Base-by-base conservation (phyloP, 2,888 invertebrate genomes). In the Trichopoda pennipes region DNA sequence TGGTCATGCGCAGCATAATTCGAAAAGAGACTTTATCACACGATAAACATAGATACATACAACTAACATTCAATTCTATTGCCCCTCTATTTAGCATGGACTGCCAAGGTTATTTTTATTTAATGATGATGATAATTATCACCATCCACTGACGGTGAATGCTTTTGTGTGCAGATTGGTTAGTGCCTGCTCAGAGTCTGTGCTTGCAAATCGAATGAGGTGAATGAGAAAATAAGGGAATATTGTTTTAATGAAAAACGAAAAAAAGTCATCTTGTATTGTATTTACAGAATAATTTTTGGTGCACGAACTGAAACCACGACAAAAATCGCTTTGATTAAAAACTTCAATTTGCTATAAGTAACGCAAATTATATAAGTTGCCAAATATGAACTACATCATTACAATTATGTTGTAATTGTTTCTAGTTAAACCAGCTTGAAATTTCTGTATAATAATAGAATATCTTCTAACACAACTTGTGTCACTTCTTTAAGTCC, bases 101-200 rank as follows among this genome's bases (percentile, higher is more conserved):
- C 58, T 49, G 58, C 68, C 78, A 79, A 79, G 78, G 78, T 79
- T 79, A 73, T 68, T 72, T 72, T 66, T 44, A 23, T 16, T 14
- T 42, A 49, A 72, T 38, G 21, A 77, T 55, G 23, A 51, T 51
- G 49, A 44, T 61, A 16, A 61, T 53, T 21, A 44, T 76, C 23
- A 56, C 23, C 28, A 56, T 28, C 17, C 16, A 38, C 49, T 35
- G 32, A 35, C 32, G 21, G 23, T 63, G 12, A 23, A 23, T 17
- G 17, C 28, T 28, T 28, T 10, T 32, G 28, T 44, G 47, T 21
- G 42, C 42, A 17, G 8, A 17, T 17, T n/a, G 28, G n/a, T 17
- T 9, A 14, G 23, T 17, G 23, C n/a, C 17, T 0, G 17, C 49
- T 35, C 38, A n/a, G n/a, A 21, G 32, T 23, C 12, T 19, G 16